Percentiles rank a stretch among this genome's conserved stretches.
These are phyloP conservation scores for Brienomyrus longianalis DNA, from an alignment of 2,113 vertebrate genomes.

Conservation along the genomic window DNA sequence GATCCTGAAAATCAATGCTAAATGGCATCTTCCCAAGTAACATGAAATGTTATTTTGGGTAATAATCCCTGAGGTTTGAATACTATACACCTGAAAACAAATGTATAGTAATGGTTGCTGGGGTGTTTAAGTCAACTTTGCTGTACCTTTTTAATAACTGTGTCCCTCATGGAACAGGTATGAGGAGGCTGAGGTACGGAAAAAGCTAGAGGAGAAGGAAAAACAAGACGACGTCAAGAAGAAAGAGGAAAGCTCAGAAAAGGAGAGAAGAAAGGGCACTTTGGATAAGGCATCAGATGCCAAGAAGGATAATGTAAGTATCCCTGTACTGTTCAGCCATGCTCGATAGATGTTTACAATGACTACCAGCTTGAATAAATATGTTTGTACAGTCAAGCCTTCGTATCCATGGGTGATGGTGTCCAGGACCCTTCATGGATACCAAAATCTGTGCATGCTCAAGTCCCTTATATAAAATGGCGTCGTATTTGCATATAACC, in stretches of 20 bases:
- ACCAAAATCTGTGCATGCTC: not conserved
- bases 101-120: not conserved
- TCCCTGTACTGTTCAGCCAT: conserved; percentile 24
- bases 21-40: not conserved
- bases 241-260: conserved; percentile 64
- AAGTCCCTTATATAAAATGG: not conserved
- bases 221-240: conserved; percentile 69
- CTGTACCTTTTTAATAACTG: not conserved
- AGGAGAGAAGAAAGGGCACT: conserved; percentile 50
- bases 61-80: not conserved
- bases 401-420: not conserved
- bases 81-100: not conserved
- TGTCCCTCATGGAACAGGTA: conserved; percentile 63
- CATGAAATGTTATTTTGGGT: not conserved
- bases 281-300: conserved; percentile 55
- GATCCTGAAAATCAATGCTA: not conserved
- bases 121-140: not conserved
- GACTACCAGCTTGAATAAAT: not conserved
- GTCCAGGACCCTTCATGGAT: not conserved
- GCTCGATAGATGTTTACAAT: not conserved
- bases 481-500: not conserved
- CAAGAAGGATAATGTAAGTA: conserved; percentile 70
- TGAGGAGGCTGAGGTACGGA: conserved; percentile 92
- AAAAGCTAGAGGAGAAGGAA: conserved; percentile 82
- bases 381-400: not conserved